Base-by-base conservation (phyloP, 2,888 invertebrate species). In the Chalcis sispes region DNA sequence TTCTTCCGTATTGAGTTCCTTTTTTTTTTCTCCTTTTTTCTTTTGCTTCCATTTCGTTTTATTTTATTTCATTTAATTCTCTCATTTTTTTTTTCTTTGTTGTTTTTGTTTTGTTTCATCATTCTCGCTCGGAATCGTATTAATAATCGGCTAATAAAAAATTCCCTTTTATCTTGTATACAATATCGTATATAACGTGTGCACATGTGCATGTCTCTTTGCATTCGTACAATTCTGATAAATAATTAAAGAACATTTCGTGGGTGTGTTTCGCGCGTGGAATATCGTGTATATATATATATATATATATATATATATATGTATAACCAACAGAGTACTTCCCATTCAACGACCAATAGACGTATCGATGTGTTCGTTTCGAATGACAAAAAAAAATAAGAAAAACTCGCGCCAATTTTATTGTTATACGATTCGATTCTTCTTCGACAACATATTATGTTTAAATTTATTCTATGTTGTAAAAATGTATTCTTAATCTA, bases 111-210 rank as follows among this genome's bases (percentile, higher is more conserved):
- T 65, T 36, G 36, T 32, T 54, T 64, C 25, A n/a, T 25, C 20
- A 74, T 54, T 54, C 61, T 61, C 52, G 50, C 25, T 61, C 48
- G 64, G 52, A 61, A 66, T 75, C 52, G 75, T 65, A 65, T 65
- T 62, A 18, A 40, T 54, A 65, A 71, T 72, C 46, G 58, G 62
- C 42, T 61, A 42, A 42, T 64, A 69, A 77, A 72, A 72, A 77
- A 50, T 73, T 58, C 50, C 54, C 74, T 32, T 56, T 66, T 52
- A 61, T 13, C 32, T 23, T 71, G 66, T 76, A 71, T 75, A 65
- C 58, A 65, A 67, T 58, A 67, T 69, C 65, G 56, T 72, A 72
- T 72, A 69, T 72, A 72, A 77, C 56, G 50, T 58, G 66, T 71
- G 66, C 61, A 72, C 69, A 62, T 69, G 64, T 72, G 72, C 65